Conservation (phyloP, 2,113 vertebrate genomes). For the Cheilinus undulatus region DNA sequence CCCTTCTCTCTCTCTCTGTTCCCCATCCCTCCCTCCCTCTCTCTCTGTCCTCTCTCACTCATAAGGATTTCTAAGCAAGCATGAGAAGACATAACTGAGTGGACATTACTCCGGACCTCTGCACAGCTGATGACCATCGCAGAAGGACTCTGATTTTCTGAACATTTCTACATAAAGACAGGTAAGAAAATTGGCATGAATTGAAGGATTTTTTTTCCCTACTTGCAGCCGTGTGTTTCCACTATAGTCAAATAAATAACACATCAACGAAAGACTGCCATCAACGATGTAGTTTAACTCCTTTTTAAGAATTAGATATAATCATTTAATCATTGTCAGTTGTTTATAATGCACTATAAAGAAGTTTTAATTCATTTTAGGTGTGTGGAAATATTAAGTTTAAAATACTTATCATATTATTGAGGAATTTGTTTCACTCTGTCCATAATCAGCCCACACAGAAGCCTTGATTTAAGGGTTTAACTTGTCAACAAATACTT, state of each 20-base stretch:
- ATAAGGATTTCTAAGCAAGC: slow-evolving; percentile 51
- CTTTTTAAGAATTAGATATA: too few relatives aligned
- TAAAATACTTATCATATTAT: too few relatives aligned
- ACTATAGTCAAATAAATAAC: background rate
- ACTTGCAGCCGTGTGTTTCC: background rate
- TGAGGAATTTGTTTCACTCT: too few relatives aligned
- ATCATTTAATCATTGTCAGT: too few relatives aligned
- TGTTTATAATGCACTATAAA: too few relatives aligned
- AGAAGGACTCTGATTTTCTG: slow-evolving; percentile 41
- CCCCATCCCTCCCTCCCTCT: slow-evolving; percentile 48
- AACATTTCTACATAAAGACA: slow-evolving; percentile 50
- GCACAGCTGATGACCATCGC: slow-evolving; percentile 50
- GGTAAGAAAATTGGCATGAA: slow-evolving; percentile 44
- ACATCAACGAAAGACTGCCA: background rate
- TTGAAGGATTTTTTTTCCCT: background rate
- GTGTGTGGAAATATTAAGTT: too few relatives aligned
- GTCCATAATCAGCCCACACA: too few relatives aligned
- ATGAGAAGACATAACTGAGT: slow-evolving; percentile 67
- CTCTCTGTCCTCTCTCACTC: slow-evolving; percentile 40
- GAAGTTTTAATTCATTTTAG: too few relatives aligned
- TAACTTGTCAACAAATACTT: too few relatives aligned
- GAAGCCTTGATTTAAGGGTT: too few relatives aligned
- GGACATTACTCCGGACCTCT: slow-evolving; percentile 48
- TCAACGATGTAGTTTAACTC: too few relatives aligned
- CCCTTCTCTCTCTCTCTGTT: slow-evolving; percentile 39